Base-by-base conservation (phyloP, 2,888 invertebrate genomes). In the Hipparchia semele region DNA sequence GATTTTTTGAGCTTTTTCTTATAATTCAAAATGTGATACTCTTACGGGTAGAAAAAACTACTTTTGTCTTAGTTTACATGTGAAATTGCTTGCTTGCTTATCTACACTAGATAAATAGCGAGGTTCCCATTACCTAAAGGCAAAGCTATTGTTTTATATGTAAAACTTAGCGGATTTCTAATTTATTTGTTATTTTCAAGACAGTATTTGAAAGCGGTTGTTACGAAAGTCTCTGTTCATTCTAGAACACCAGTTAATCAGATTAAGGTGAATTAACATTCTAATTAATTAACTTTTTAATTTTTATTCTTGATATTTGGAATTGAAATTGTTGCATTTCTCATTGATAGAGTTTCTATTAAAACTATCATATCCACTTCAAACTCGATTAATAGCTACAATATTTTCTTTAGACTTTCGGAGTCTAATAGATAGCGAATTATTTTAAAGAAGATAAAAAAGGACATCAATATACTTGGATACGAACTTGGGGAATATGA, bases 101-200 rank as follows among this genome's bases (percentile, higher is more conserved):
- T 49, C 49, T 49, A 68, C 33, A 33, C 68, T 39, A 46, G 39
- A 46, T 67, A 66, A 66, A 62, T 65, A 58, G 59, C 49, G 12
- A 51, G 59, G 33, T 68, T 92, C 91, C 85, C 92, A 92, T 92
- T 91, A 90, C 88, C 89, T 91, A 92, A 92, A 91, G 92, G 88
- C 86, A 77, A 81, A 62, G 83, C 92, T 84, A 92, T 93, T 92
- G 92, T 93, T 87, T 88, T 82, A 83, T 86, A 91, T 90, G 89
- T 89, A 90, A 89, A 88, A 86, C 80, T 88, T 86, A 87, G 85
- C 87, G 86, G 87, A 87, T 89, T 90, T 90, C 86, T 89, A 90
- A 89, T 80, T 88, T 87, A 86, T 85, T 87, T 87, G 51, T 51
- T 59, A 56, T 58, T 58, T 68, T 84, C 81, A 81, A 86, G 71